Evolutionary conservation across 2,113 vertebrate genomes (phyloP).

Genomic region (Irena cyanogastra): DNA sequence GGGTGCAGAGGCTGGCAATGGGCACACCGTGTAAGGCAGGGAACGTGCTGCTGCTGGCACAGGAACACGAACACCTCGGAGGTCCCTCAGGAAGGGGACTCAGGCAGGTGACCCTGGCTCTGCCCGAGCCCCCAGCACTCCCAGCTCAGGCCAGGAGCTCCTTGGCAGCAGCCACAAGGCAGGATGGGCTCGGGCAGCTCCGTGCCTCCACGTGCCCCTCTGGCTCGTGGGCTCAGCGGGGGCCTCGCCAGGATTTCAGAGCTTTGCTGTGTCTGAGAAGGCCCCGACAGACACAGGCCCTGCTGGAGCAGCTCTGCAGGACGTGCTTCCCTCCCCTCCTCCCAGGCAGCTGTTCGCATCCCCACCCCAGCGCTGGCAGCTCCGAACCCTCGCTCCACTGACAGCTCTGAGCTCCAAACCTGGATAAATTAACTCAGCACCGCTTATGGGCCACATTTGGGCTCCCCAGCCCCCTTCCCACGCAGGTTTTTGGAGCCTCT

Average conservation of each 20-base stretch:
- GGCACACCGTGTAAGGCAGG: not conserved
- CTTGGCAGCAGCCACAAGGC: not conserved
- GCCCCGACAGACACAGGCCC: not conserved
- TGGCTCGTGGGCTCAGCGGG: not conserved
- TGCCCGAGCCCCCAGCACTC: not conserved
- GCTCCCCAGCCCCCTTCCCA: not conserved
- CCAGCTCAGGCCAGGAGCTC: not conserved
- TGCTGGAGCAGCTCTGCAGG: not conserved
- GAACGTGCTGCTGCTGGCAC: not conserved
- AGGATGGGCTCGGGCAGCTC: not conserved
- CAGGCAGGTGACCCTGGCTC: not conserved
- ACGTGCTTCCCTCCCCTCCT: not conserved
- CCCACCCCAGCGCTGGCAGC: not conserved
- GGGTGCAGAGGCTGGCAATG: not conserved
- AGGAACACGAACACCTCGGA: not conserved
- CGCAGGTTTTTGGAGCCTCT: not conserved
- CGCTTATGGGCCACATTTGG: rapidly evolving
- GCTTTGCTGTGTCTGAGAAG: not conserved
- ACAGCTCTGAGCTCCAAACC: not conserved
- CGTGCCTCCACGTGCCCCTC: not conserved
- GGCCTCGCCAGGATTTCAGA: not conserved
- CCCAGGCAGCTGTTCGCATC: not conserved
- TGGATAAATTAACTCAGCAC: not conserved
- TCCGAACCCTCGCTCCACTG: not conserved
- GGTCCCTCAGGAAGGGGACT: not conserved